A percentile compares a stretch with the other conserved stretches of the same genome.
Evolutionary conservation across 2,113 vertebrate genomes (phyloP).

Genomic region (Dipodomys spectabilis): DNA sequence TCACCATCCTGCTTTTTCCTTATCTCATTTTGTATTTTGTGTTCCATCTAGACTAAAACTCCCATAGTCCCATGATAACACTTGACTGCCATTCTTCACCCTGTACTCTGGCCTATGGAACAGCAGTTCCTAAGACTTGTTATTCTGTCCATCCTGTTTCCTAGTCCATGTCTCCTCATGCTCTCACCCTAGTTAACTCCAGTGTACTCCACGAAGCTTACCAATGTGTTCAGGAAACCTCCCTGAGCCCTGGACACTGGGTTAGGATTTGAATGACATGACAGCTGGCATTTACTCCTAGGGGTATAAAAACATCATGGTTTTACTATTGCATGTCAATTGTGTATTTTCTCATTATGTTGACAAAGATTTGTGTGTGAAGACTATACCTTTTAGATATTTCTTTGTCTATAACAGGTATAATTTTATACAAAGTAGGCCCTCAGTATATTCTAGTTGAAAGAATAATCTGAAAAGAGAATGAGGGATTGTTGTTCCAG

Average conservation of each 20-base stretch:
- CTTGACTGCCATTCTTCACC: neutral
- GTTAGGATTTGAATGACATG: neutral
- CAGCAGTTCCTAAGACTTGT: neutral
- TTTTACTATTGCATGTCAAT: neutral
- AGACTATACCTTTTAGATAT: neutral
- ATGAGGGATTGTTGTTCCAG: neutral
- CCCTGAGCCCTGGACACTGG: neutral
- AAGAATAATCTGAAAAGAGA: conserved; percentile 1
- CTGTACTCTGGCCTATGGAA: neutral
- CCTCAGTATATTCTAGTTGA: neutral
- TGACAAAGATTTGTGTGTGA: neutral
- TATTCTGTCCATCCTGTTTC: neutral
- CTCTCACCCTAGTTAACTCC: neutral
- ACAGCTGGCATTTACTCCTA: neutral
- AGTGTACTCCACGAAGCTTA: neutral
- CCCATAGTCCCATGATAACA: neutral
- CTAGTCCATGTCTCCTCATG: neutral
- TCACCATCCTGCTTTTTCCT: neutral
- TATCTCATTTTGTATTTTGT: neutral
- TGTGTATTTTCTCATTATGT: neutral
- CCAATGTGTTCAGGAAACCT: neutral
- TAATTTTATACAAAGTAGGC: neutral
- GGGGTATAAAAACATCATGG: neutral
- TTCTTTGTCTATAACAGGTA: neutral
- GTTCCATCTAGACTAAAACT: neutral